phyloP scores from a whole-genome alignment of 2,888 invertebrate species.

The Andrena hattorfiana region DNA sequence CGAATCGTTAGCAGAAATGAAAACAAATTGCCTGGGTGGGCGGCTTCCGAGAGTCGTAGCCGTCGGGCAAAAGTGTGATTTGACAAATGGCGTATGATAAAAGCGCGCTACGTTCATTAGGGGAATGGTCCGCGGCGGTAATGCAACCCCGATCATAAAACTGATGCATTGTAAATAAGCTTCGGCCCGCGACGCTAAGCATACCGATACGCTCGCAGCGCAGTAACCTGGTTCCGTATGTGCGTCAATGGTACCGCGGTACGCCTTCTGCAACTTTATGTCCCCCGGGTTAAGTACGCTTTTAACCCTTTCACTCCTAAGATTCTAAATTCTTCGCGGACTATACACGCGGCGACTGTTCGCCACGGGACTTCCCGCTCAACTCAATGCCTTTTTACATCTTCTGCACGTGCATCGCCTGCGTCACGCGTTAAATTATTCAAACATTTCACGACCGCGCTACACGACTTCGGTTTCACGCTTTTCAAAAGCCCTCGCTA shows the following conservation, averaged over 20 bases:
- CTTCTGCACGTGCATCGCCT: background rate
- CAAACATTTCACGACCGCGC: background rate
- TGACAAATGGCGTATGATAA: conserved; percentile 70
- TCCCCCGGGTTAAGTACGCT: conserved; percentile 29
- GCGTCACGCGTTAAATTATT: conserved; percentile 17
- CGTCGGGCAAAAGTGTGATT: conserved; percentile 57
- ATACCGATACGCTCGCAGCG: conserved; percentile 7
- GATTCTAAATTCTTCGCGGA: conserved; percentile 24
- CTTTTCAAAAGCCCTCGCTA: background rate
- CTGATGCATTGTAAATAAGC: conserved; percentile 63
- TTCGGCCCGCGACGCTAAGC: conserved; percentile 14
- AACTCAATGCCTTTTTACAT: background rate
- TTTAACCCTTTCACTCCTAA: conserved; percentile 39
- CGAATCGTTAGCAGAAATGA: conserved; percentile 71
- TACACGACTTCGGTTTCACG: background rate
- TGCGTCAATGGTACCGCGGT: background rate
- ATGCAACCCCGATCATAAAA: conserved; percentile 52
- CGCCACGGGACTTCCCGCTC: background rate
- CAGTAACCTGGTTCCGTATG: conserved; percentile 15
- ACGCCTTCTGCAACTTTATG: conserved; percentile 9
- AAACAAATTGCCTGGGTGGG: conserved; percentile 69
- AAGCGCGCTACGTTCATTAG: conserved; percentile 68
- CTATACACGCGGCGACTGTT: background rate
- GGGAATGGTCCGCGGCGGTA: conserved; percentile 51
- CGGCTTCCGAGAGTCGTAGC: conserved; percentile 50